phyloP scores from a whole-genome alignment of 2,888 invertebrate genomes.

The Erannis defoliaria region DNA sequence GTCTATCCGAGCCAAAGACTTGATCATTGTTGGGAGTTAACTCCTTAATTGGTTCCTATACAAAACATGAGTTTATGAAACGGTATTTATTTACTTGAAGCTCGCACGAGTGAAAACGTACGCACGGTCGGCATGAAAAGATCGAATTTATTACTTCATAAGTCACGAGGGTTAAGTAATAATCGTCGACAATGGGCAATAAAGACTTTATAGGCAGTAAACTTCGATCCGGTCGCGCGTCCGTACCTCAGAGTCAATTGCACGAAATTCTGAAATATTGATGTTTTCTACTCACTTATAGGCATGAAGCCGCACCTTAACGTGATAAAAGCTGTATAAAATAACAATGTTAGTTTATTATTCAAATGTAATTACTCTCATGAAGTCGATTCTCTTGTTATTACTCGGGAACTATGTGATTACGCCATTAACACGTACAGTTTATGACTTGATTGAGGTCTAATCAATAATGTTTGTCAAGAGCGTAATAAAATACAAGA shows the following conservation, averaged over 20 bases:
- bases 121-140: slow-evolving; percentile 72
- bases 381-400: slow-evolving; percentile 50
- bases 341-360: slow-evolving; percentile 45
- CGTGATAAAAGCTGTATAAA: slow-evolving; percentile 57
- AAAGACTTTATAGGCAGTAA: slow-evolving; percentile 85
- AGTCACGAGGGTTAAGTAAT: slow-evolving; percentile 85
- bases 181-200: slow-evolving; percentile 85
- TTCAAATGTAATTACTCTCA: slow-evolving; percentile 54
- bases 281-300: slow-evolving; percentile 50
- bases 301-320: slow-evolving; percentile 54
- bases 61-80: slow-evolving; percentile 45
- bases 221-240: slow-evolving; percentile 79
- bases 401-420: slow-evolving; percentile 53
- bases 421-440: slow-evolving; percentile 57
- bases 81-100: slow-evolving; percentile 57
- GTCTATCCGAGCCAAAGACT: slow-evolving; percentile 41
- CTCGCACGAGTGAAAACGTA: slow-evolving; percentile 61
- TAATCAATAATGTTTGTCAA: slow-evolving; percentile 59
- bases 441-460: slow-evolving; percentile 61
- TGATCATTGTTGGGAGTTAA: slow-evolving; percentile 48
- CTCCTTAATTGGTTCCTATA: slow-evolving; percentile 52
- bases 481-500: slow-evolving; percentile 55
- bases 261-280: slow-evolving; percentile 65
- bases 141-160: slow-evolving; percentile 85
- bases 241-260: slow-evolving; percentile 59